phyloP scores from a whole-genome alignment of 2,797 vertebrate genomes.

The Rhinella marina region DNA sequence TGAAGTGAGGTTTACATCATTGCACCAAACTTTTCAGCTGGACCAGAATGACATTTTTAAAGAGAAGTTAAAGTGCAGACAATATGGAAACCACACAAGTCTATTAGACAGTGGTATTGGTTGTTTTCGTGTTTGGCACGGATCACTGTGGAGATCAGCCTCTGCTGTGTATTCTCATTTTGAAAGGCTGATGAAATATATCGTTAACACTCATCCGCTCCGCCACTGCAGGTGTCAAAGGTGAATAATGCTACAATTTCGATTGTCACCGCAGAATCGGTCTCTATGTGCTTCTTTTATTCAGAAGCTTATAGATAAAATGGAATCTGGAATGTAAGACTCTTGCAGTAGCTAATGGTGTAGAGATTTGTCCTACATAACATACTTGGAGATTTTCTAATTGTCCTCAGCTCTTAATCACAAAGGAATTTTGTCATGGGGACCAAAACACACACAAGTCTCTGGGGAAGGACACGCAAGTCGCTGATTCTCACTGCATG shows the following conservation, averaged over 20 bases:
- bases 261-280: not conserved
- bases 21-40: not conserved
- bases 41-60: not conserved
- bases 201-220: not conserved
- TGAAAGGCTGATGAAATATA: conserved; percentile 22
- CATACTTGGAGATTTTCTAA: conserved; percentile 39
- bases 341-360: not conserved
- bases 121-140: conserved; percentile 34
- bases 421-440: conserved; percentile 51
- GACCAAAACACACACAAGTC: conserved; percentile 24
- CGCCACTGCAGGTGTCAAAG: not conserved
- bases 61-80: not conserved
- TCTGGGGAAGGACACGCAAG: not conserved
- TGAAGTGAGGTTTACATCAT: not conserved
- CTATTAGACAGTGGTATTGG: not conserved
- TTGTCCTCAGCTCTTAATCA: conserved; percentile 25
- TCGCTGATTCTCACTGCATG: not conserved
- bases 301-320: not conserved
- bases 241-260: not conserved
- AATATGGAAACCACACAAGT: not conserved
- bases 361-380: not conserved
- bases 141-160: conserved; percentile 34
- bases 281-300: not conserved
- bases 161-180: conserved; percentile 16
- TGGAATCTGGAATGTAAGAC: not conserved